Evolutionary conservation across 2,797 vertebrate genomes (phyloP), one percentile per base, ranked within the genome.

Genomic region (Gallirallus australis): DNA sequence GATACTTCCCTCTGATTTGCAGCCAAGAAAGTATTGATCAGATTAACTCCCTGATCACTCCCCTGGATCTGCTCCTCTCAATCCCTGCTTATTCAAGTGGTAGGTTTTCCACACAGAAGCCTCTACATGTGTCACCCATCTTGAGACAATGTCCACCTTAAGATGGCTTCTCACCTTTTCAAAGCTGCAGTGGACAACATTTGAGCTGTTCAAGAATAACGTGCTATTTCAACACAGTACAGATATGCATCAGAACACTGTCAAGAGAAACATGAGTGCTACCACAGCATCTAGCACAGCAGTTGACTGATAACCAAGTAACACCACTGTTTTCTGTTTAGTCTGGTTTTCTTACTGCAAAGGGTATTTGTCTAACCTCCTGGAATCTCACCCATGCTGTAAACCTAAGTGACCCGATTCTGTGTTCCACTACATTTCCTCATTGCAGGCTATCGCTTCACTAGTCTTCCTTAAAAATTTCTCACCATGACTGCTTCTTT

Each of bases 281-380:
- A 69, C 42, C 56, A 73, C 5, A 10, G 33, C 56, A 76, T 21
- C 6, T 4, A 47, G 77, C 64, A 63, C 1, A 52, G 69, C 1
- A 3, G 39, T 65, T 39, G 57, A 27, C 25, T 21, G 42, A 48
- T 54, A 83, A 52, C 30, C 45, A 40, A 86, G 1, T 18, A 70
- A 69, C 19, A 68, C 61, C 27, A 59, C 33, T 61, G n/a, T 45
- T 18, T 89, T 79, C 77, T 82, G 21, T 78, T 96, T 69, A 72
- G 76, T 85, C 65, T 93, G 59, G 23, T 73, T 94, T 93, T 89
- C 56, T 82, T 70, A 72, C 11, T 81, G 56, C 50, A 76, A 87
- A 81, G 19, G 50, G 0, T 48, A 83, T 59, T 86, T 90, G 10
- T 33, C 31, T 80, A n/a, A 82, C 47, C 52, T 65, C 59, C 71